These are phyloP conservation scores for Istiophorus platypterus DNA, from an alignment of 2,113 vertebrate genomes.

Conservation along the genomic window DNA sequence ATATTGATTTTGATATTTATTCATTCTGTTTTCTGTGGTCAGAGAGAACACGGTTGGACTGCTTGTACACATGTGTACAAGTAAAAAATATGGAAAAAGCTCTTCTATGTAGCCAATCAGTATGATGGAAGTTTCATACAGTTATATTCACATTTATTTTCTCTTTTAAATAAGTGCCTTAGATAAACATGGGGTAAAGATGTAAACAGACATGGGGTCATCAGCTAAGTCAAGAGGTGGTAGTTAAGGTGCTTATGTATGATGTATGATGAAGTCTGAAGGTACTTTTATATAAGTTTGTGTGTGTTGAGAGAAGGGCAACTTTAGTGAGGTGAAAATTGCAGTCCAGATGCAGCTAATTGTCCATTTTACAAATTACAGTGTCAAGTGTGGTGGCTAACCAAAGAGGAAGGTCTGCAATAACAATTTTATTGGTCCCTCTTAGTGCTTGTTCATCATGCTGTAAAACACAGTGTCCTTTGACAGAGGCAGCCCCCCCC, in stretches of 20 bases:
- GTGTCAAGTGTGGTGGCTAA: constrained; percentile 56
- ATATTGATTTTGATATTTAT: background rate
- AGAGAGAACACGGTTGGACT: background rate
- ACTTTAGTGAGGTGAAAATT: constrained; percentile 34
- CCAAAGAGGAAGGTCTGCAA: constrained; percentile 50
- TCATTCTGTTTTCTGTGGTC: background rate
- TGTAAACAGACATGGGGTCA: constrained; percentile 29
- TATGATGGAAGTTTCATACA: too few species aligned
- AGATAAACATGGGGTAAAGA: background rate
- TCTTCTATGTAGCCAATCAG: background rate
- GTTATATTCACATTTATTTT: too few species aligned
- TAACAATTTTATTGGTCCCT: constrained; percentile 68
- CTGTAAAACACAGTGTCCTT: constrained; percentile 67
- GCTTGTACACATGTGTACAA: background rate
- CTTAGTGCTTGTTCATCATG: constrained; percentile 66
- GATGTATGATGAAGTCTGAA: background rate
- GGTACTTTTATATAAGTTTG: background rate
- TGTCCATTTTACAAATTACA: constrained; percentile 59
- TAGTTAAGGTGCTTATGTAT: background rate
- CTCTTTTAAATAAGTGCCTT: too few species aligned
- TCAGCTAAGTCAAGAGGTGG: background rate
- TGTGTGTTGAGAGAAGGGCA: constrained; percentile 28
- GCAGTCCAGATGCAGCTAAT: constrained; percentile 37
- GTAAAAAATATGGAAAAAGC: too few species aligned
- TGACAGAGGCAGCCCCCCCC: constrained; percentile 42